Evolutionary conservation across 2,113 vertebrate genomes (phyloP).

Genomic region (Mustela nigripes): DNA sequence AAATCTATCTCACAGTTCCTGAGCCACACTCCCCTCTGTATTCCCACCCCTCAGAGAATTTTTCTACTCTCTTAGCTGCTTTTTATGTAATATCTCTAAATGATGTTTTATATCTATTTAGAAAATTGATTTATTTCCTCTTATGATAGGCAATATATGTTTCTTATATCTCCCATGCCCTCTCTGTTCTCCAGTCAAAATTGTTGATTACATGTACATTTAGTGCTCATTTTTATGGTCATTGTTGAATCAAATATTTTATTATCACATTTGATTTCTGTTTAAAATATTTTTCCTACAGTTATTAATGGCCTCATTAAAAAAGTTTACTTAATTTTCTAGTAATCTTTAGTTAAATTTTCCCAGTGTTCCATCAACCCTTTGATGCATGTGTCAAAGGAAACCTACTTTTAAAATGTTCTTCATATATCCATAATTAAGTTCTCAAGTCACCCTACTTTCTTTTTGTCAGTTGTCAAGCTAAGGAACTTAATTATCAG

Average conservation of each 20-base stretch:
- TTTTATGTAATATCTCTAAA: slow-evolving; percentile 41
- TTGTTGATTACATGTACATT: neutral
- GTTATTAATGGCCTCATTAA: slow-evolving; percentile 3
- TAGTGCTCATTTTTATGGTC: neutral
- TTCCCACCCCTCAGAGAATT: neutral
- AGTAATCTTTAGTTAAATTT: neutral
- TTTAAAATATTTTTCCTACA: slow-evolving; percentile 36
- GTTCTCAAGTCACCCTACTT: slow-evolving; percentile 63
- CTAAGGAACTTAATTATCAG: slow-evolving; percentile 85
- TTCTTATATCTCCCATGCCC: neutral
- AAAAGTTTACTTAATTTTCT: slow-evolving; percentile 33
- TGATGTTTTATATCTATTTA: neutral
- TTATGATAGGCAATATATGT: neutral
- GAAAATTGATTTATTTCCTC: neutral
- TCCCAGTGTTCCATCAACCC: neutral
- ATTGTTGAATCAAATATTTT: neutral
- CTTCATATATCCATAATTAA: slow-evolving; percentile 80
- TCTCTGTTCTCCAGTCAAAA: neutral
- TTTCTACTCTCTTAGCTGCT: neutral
- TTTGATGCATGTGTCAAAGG: slow-evolving; percentile 20
- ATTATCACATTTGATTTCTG: neutral
- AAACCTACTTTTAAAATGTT: slow-evolving; percentile 74
- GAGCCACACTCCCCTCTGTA: accelerated
- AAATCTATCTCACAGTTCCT: too few relatives aligned
- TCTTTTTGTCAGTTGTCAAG: slow-evolving; percentile 69